Evolutionary conservation across 2,113 vertebrate species (phyloP), one percentile per base, ranked within the genome.

Genomic region (Emydura subglobosa): DNA sequence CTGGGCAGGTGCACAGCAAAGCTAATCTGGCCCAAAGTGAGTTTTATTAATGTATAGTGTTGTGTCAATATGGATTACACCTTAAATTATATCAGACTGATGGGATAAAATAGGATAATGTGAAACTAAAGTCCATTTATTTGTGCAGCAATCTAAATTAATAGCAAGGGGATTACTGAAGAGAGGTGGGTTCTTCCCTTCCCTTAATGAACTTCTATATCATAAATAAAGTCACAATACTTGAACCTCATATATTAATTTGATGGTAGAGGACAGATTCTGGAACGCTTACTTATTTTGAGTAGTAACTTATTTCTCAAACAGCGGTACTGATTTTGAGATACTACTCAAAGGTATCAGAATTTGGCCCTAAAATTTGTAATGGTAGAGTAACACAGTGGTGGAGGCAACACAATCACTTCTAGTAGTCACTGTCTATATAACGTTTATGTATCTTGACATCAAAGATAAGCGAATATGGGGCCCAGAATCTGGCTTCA

Each of bases 101-200:
- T 0, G 0, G 83, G 31, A 92, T 92, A 96, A 78, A 7, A 94
- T 95, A 91, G 89, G 74, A 85, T 94, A 95, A 86, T 47, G 50
- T 47, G 65, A 93, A 85, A n/a, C 86, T 85, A 92, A 74, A 83
- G 93, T 72, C 92, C 87, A 88, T 95, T 97, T 97, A 96, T 95
- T 94, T 94, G 95, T 96, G 95, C 96, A 97, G 95, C 87, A 94
- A 93, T 89, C 94, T 87, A 97, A 95, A 96, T 94, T 86, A 90
- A 88, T 42, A 87, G 78, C 72, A 90, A 5, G 61, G 96, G 92
- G 92, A 50, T 87, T 81, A 93, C 91, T 96, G 94, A 96, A n/a
- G 95, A 82, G n/a, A 25, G 39, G 85, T 96, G 94, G 86, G 95
- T 96, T 97, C 93, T 96, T 95, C 93, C 86, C 79, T 87, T 92